Conservation (phyloP, 2,113 vertebrate genomes). For the Coptodon rendalli region DNA sequence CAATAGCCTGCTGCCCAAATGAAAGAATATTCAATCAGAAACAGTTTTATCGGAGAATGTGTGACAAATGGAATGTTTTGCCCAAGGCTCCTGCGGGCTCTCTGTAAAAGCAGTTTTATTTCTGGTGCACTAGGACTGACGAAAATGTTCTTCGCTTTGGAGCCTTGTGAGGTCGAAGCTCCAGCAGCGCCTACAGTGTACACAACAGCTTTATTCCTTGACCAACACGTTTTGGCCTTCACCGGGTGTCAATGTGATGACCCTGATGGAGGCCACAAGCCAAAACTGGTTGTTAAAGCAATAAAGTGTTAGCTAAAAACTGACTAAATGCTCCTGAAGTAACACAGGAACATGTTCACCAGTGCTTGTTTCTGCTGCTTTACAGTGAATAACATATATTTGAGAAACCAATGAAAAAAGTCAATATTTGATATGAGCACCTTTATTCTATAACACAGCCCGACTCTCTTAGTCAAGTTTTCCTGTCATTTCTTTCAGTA, state of each 20-base stretch:
- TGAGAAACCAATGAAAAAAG: not conserved
- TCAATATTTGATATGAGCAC: not conserved
- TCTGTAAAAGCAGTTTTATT: not conserved
- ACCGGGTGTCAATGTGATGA: not conserved
- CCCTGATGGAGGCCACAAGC: not conserved
- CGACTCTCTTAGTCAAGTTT: not conserved
- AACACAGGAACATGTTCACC: not conserved
- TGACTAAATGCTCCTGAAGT: not conserved
- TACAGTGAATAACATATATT: not conserved
- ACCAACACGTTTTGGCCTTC: not conserved
- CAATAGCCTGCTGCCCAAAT: not conserved
- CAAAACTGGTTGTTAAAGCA: not conserved
- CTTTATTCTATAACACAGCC: not conserved
- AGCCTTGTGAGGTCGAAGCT: not conserved
- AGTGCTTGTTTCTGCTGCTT: not conserved
- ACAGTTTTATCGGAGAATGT: slow-evolving; percentile 17
- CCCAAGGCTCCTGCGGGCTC: not conserved
- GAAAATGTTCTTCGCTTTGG: not conserved
- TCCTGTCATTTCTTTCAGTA: not conserved
- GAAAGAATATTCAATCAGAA: slow-evolving; percentile 33
- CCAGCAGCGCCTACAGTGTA: not conserved
- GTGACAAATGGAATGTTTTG: slow-evolving; percentile 21
- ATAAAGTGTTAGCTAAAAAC: not conserved
- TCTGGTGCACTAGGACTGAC: not conserved
- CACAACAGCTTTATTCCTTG: not conserved